Evolutionary conservation across 2,888 invertebrate species (phyloP), one percentile per base, ranked within the genome.

Genomic region (Halocaridina rubra): DNA sequence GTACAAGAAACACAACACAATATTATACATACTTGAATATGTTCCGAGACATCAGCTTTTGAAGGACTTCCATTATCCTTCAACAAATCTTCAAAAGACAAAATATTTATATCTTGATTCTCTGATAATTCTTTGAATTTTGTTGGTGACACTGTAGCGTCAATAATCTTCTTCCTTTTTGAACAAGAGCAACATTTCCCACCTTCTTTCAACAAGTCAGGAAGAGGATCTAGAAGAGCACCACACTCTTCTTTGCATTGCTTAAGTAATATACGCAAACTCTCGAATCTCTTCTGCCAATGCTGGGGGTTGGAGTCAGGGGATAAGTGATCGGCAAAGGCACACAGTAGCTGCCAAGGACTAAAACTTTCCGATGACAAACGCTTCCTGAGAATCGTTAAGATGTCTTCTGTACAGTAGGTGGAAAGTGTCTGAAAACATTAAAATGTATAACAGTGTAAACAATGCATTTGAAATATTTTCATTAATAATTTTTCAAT

Each of bases 271-370:
- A 30, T 78, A 39, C 61, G 53, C 46, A 72, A 77, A 16, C 19
- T 33, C 32, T 22, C 8, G 5, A 64, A 27, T 30, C 72, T 72
- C 16, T 67, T 33, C 61, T 76, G 64, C 81, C 81, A 81, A 19
- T 29, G 29, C n/a, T 0, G 53, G 16, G 19, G 16, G 19, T 19
- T 53, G 7, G 53, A 53, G 3, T 53, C 53, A n/a, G 53, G 53
- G 16, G 53, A 53, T 53, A 16, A n/a, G 16, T 53, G 53, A 3
- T 53, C 69, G 8, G 69, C 69, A 13, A 69, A 10, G 33, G 72
- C 57, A 24, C 82, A 82, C 19, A 82, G 72, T 19, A 77, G 59
- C 61, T 82, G 71, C 82, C 82, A 82, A 1, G 82, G 82, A 77
- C 33, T 71, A n/a, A 82, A 57, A 30, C 71, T 78, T 16, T 82